These are phyloP conservation scores for Drosophila micromelanica DNA, from an alignment of 1,140 invertebrate genomes.

Conservation along the genomic window DNA sequence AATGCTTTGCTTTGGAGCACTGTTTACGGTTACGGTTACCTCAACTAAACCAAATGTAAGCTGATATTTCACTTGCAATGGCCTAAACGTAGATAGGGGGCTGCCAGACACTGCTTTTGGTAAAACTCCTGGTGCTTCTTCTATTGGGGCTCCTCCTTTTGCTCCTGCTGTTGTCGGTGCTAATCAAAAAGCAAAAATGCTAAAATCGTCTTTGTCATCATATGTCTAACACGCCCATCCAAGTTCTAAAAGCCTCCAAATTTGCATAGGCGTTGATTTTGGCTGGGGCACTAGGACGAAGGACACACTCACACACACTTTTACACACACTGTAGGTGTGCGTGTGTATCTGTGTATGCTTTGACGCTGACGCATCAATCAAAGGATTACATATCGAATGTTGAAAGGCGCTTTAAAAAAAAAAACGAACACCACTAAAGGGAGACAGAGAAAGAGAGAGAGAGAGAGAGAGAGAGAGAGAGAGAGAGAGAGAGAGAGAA, in stretches of 20 bases:
- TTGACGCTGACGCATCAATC: conserved; percentile 72
- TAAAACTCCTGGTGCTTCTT: conserved; percentile 11
- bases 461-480: background rate
- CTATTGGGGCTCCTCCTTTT: background rate
- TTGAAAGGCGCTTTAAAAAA: conserved; percentile 70
- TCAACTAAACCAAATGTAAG: conserved; percentile 53
- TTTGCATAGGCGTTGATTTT: conserved; percentile 79
- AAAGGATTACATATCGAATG: conserved; percentile 81
- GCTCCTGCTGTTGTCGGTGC: conserved; percentile 28
- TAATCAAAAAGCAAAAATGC: conserved; percentile 80
- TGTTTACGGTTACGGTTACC: conserved; percentile 62
- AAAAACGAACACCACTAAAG: conserved; percentile 8
- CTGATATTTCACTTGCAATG: conserved; percentile 47
- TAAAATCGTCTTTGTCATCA: conserved; percentile 79
- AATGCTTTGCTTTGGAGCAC: conserved; percentile 68
- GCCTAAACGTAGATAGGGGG: conserved; percentile 23
- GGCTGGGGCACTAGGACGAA: conserved; percentile 35
- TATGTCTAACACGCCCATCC: conserved; percentile 66
- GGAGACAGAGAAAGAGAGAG: background rate
- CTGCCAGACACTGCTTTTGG: background rate
- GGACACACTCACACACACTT: conserved; percentile 22
- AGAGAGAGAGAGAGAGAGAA: background rate
- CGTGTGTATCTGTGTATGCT: conserved; percentile 37
- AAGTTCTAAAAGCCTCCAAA: conserved; percentile 30
- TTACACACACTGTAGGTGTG: conserved; percentile 10